Evolutionary conservation across 2,888 invertebrate species (phyloP).

Genomic region (Melinaea marsaeus): DNA sequence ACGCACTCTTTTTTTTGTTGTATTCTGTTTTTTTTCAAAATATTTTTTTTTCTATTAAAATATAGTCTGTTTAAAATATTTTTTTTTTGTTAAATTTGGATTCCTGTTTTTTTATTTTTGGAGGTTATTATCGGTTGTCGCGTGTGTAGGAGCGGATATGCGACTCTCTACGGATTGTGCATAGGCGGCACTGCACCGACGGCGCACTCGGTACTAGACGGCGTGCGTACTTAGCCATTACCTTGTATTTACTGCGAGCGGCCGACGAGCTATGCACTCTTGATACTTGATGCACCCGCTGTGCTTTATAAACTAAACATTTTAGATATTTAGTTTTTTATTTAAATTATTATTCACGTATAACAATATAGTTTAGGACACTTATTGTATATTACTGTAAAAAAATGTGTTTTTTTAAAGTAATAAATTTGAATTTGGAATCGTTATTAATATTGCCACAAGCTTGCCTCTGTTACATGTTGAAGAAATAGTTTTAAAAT

Average conservation of each 20-base stretch:
- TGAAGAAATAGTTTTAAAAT: too few species aligned
- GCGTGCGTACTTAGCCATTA: slow-evolving; percentile 79
- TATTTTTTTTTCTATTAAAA: slow-evolving; percentile 53
- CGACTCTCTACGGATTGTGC: slow-evolving; percentile 75
- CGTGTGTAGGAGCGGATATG: slow-evolving; percentile 72
- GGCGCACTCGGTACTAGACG: slow-evolving; percentile 75
- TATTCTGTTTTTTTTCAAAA: slow-evolving; percentile 44
- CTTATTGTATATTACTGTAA: too few species aligned
- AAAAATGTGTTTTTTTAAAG: too few species aligned
- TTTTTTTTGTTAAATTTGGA: slow-evolving; percentile 43
- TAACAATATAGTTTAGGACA: too few species aligned
- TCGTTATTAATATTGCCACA: too few species aligned
- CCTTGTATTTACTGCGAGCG: slow-evolving; percentile 77
- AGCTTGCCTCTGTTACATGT: too few species aligned
- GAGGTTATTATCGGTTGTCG: slow-evolving; percentile 63
- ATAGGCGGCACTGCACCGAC: slow-evolving; percentile 77
- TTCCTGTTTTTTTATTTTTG: slow-evolving; percentile 51
- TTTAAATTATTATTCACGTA: too few species aligned
- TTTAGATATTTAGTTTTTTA: too few species aligned
- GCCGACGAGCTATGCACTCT: slow-evolving; percentile 44
- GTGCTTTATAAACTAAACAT: background rate
- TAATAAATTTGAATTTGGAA: too few species aligned
- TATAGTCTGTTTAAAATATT: slow-evolving; percentile 67
- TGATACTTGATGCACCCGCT: slow-evolving; percentile 52
- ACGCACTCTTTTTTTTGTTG: slow-evolving; percentile 16